A percentile compares a stretch with the other conserved stretches of the same genome.
These are phyloP conservation scores for Tetramorium simillimum DNA, from an alignment of 1,140 invertebrate genomes.

Conservation along the genomic window DNA sequence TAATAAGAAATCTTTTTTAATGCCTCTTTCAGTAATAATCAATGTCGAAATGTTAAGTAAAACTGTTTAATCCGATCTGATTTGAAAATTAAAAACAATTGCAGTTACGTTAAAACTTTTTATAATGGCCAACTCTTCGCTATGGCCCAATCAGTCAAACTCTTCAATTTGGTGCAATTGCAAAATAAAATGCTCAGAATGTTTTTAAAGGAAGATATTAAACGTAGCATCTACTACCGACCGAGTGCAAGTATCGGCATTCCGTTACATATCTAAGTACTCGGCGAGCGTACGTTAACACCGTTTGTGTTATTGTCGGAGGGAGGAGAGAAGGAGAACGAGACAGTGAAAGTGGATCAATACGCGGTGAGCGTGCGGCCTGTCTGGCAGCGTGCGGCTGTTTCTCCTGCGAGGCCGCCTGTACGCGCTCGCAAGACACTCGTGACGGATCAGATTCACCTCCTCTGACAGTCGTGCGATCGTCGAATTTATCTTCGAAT, in stretches of 20 bases:
- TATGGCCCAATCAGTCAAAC: not conserved
- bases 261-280: not conserved
- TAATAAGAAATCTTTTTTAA: not conserved
- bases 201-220: not conserved
- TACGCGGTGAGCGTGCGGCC: constrained; percentile 72
- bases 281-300: constrained; percentile 23
- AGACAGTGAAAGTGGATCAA: constrained; percentile 84
- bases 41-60: not conserved
- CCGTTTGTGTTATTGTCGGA: constrained; percentile 28
- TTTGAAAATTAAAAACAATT: not conserved
- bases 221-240: not conserved
- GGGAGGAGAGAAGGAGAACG: constrained; percentile 47
- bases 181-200: not conserved
- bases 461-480: not conserved
- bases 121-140: too few species aligned
- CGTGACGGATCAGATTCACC: too few species aligned
- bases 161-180: not conserved
- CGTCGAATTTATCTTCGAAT: not conserved
- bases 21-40: not conserved
- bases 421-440: not conserved
- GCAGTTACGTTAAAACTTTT: not conserved
- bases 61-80: not conserved
- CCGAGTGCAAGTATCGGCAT: not conserved
- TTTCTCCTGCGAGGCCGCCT: constrained; percentile 5
- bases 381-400: constrained; percentile 56